Evolutionary conservation across 2,888 invertebrate genomes (phyloP), one percentile per base, ranked within the genome.

Genomic region (Ochropleura leucogaster): DNA sequence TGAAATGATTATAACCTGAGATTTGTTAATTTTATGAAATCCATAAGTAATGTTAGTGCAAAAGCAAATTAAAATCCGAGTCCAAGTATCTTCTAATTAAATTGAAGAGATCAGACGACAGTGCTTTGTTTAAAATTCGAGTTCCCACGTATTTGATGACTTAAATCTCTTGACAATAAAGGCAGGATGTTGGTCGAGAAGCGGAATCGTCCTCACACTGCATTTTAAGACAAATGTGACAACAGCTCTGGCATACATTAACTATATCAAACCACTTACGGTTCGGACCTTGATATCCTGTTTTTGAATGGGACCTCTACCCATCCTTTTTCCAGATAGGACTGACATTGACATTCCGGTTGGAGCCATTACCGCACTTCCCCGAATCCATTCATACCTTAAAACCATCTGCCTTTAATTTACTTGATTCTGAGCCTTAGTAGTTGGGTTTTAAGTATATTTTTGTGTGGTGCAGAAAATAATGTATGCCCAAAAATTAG

Each of bases 341-440:
- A 89, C 85, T 91, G 94, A 92, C 93, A 92, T 92, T 92, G 93
- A 93, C 94, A 95, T 94, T 94, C 94, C 94, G 91, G 89, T 91
- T 87, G 91, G 89, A 84, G 90, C 93, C 94, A 94, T 94, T 94
- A 94, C 93, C 88, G 91, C 91, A 93, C 94, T 95, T 95, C 95
- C 93, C 89, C 92, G 95, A 95, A 95, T 88, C 92, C 96, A 95
- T 95, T 95, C 94, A 95, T 92, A 91, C 91, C 91, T 79, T 72
- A 77, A 74, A 72, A 74, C 64, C 68, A 70, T 51, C 63, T 44
- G 73, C 14, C 14, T 57, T 0, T 3, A 3, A 1, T n/a, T 9
- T 83, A 84, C 16, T 66, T 84, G 80, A 93, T 84, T 91, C 90
- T 91, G 86, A 89, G 89, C 91, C 88, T 91, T 93, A 90, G 66